Evolutionary conservation across 2,113 vertebrate genomes (phyloP).

Genomic region (Pterophyllum scalare): DNA sequence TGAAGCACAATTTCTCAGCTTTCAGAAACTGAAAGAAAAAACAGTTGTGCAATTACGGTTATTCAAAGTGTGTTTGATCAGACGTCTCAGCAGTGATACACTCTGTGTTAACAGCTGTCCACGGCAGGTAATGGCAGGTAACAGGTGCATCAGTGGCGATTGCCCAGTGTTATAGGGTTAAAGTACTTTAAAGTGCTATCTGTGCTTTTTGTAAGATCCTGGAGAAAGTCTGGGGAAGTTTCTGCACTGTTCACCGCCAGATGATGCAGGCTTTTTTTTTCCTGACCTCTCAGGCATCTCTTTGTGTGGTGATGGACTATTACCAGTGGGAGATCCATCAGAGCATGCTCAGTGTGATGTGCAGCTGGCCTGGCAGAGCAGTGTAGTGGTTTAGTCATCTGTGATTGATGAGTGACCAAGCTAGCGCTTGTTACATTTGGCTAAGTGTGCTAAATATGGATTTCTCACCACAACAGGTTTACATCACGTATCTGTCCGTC

Average conservation of each 20-base stretch:
- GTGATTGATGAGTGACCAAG: slow-evolving; percentile 24
- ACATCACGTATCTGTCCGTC: slow-evolving; percentile 34
- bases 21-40: too few relatives aligned
- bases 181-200: too few relatives aligned
- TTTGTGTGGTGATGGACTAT: slow-evolving; percentile 39
- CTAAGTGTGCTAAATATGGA: background rate
- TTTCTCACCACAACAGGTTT: slow-evolving; percentile 18
- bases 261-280: slow-evolving; percentile 28
- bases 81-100: too few relatives aligned
- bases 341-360: slow-evolving; percentile 21
- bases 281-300: background rate
- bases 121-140: too few relatives aligned
- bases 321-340: slow-evolving; percentile 47
- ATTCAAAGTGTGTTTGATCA: too few relatives aligned
- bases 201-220: background rate
- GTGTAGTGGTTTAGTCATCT: background rate
- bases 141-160: too few relatives aligned
- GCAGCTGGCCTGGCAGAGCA: slow-evolving; percentile 22
- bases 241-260: slow-evolving; percentile 15
- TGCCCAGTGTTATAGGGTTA: too few relatives aligned
- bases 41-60: too few relatives aligned
- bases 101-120: too few relatives aligned
- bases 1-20: too few relatives aligned
- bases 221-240: background rate
- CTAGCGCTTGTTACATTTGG: slow-evolving; percentile 30